These are phyloP conservation scores for Drosophila malerkotliana DNA, from an alignment of 1,140 invertebrate genomes.

Conservation along the genomic window DNA sequence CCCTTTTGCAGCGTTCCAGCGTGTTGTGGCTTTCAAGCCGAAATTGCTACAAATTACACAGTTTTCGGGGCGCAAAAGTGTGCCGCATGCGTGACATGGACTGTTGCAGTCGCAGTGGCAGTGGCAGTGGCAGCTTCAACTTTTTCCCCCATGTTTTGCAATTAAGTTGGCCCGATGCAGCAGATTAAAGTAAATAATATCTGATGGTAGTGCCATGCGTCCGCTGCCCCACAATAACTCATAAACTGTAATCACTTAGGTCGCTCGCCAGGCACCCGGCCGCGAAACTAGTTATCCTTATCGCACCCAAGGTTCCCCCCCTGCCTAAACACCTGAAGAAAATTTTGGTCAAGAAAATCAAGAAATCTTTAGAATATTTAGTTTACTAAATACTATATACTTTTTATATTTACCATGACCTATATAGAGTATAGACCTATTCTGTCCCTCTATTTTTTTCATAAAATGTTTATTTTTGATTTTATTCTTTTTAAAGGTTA, in stretches of 20 bases:
- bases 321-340: not conserved
- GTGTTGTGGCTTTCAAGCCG: conserved; percentile 34
- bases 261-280: conserved; percentile 27
- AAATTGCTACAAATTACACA: conserved; percentile 82
- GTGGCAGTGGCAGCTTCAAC: conserved; percentile 10
- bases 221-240: conserved; percentile 60
- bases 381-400: too few relatives aligned
- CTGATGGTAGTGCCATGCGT: conserved; percentile 42
- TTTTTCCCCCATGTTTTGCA: conserved; percentile 63
- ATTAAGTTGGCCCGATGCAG: conserved; percentile 72
- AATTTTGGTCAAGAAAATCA: not conserved
- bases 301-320: conserved; percentile 27
- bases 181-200: conserved; percentile 82
- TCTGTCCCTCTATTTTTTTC: too few relatives aligned
- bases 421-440: too few relatives aligned
- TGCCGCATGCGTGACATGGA: conserved; percentile 73
- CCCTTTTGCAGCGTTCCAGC: not conserved
- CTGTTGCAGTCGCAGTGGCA: not conserved
- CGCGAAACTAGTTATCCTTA: conserved; percentile 69
- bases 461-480: too few relatives aligned
- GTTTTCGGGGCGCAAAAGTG: conserved; percentile 77
- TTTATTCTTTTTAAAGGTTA: too few relatives aligned
- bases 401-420: too few relatives aligned
- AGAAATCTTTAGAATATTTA: too few relatives aligned
- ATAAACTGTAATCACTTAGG: conserved; percentile 78